These are phyloP conservation scores for Phengaris alcon DNA, from an alignment of 2,888 invertebrate genomes.

Conservation along the genomic window DNA sequence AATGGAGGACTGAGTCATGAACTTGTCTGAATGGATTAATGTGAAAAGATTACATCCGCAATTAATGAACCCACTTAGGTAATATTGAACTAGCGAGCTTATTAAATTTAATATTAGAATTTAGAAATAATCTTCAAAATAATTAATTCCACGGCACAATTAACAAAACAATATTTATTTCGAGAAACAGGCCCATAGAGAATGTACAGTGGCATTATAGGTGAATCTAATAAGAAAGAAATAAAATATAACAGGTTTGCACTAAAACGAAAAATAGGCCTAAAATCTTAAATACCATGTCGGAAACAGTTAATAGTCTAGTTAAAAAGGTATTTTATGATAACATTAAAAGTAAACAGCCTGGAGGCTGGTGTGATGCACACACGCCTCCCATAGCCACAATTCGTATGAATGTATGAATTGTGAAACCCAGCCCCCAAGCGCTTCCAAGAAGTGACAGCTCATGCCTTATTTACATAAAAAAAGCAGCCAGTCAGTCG, in stretches of 20 bases:
- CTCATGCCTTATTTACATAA: conserved; percentile 41
- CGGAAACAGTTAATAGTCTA: too few species aligned
- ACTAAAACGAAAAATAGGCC: too few species aligned
- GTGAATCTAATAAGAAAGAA: too few species aligned
- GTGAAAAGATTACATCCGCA: background rate
- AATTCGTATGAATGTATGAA: background rate
- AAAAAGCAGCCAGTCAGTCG: conserved; percentile 22
- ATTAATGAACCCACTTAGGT: background rate
- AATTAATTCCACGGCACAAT: too few species aligned
- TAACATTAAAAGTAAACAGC: conserved; percentile 13
- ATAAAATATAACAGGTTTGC: too few species aligned
- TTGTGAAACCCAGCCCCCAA: conserved; percentile 31
- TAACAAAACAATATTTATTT: too few species aligned
- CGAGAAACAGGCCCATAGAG: too few species aligned
- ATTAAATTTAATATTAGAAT: background rate
- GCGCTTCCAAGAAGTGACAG: conserved; percentile 48
- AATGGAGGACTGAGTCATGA: background rate
- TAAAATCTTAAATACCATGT: too few species aligned
- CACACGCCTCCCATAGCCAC: conserved; percentile 19
- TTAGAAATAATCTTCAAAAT: background rate
- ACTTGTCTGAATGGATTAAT: background rate
- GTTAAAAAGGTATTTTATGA: background rate
- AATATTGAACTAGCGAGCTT: background rate
- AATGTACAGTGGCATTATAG: too few species aligned
- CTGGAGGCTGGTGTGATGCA: conserved; percentile 20